phyloP scores from a whole-genome alignment of 2,113 vertebrate species.

The Nibea coibor region DNA sequence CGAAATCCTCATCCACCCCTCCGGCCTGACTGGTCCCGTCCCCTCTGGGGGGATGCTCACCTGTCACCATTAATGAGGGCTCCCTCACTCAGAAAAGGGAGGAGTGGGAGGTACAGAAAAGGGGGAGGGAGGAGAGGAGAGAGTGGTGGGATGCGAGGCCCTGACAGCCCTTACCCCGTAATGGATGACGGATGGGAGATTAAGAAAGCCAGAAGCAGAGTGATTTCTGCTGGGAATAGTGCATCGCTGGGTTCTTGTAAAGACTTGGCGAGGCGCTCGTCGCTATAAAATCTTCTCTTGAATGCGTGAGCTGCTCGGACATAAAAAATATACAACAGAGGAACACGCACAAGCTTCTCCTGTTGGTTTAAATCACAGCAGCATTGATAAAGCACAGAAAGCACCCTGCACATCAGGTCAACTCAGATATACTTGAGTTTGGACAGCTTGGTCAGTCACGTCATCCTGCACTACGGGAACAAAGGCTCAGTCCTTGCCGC shows the following conservation, averaged over 20 bases:
- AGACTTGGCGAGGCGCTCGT: not conserved
- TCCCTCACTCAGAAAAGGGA: constrained; percentile 14
- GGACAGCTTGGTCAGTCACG: too few species aligned
- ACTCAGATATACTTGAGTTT: too few species aligned
- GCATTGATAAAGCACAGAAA: not conserved
- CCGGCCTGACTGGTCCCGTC: constrained; percentile 35
- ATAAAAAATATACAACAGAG: not conserved
- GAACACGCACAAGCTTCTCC: not conserved
- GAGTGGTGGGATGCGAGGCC: constrained; percentile 18
- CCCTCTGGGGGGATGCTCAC: constrained; percentile 67
- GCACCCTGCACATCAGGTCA: too few species aligned
- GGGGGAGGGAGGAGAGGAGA: constrained; percentile 27
- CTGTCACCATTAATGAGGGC: constrained; percentile 77
- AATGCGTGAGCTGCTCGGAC: not conserved
- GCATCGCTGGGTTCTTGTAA: constrained; percentile 28
- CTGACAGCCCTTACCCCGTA: constrained; percentile 42
- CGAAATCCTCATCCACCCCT: constrained; percentile 49
- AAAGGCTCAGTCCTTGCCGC: too few species aligned
- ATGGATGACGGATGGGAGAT: constrained; percentile 62
- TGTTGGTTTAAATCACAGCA: constrained; percentile 15
- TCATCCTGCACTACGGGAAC: too few species aligned
- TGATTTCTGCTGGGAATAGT: constrained; percentile 49
- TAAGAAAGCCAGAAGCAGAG: constrained; percentile 41
- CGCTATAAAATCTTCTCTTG: constrained; percentile 6
- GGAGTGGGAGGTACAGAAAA: not conserved